phyloP scores from a whole-genome alignment of 1,140 invertebrate genomes.

The Pentalonia nigronervosa region DNA sequence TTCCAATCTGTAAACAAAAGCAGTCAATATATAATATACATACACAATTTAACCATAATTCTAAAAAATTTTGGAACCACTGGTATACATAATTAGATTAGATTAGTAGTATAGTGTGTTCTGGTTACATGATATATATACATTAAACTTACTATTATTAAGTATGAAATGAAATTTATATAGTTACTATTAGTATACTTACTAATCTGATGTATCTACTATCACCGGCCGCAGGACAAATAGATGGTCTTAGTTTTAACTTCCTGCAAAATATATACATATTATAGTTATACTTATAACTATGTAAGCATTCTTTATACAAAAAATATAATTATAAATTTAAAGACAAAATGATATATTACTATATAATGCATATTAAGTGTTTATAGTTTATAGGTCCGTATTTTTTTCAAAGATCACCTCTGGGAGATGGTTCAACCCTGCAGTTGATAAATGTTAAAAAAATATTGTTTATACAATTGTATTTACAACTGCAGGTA shows the following conservation, averaged over 20 bases:
- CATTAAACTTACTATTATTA: background rate
- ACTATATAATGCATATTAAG: too few relatives aligned
- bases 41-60: background rate
- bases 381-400: too few relatives aligned
- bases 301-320: background rate
- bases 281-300: too few relatives aligned
- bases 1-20: conserved; percentile 60
- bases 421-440: too few relatives aligned
- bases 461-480: too few relatives aligned
- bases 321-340: background rate
- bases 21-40: too few relatives aligned
- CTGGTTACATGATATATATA: too few relatives aligned
- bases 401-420: too few relatives aligned
- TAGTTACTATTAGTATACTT: conserved; percentile 62
- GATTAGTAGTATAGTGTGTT: background rate
- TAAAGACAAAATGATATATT: background rate
- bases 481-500: too few relatives aligned
- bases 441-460: too few relatives aligned
- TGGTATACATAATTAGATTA: too few relatives aligned
- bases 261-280: conserved; percentile 61
- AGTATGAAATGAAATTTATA: background rate
- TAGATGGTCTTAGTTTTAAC: conserved; percentile 71
- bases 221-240: conserved; percentile 84
- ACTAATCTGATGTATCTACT: conserved; percentile 73
- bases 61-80: background rate